Base-by-base conservation (phyloP, 2,113 vertebrate species). In the Bostrychus sinensis region DNA sequence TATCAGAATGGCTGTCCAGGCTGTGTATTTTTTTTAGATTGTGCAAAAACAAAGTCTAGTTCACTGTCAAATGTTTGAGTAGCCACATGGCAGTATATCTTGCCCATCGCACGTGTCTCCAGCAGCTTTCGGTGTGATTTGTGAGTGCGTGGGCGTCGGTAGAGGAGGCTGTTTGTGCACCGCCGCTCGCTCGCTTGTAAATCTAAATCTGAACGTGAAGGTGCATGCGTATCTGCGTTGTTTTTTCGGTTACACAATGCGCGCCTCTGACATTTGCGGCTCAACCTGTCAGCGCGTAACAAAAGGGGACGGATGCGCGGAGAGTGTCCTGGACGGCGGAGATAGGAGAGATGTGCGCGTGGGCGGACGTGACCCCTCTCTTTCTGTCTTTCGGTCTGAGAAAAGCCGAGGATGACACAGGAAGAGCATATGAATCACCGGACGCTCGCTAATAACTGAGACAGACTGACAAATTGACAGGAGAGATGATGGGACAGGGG, bases 281-380 rank as follows among this genome's bases (percentile, higher is more conserved):
- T 77, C 77, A 72, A 84, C 77, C 81, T 86, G 81, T 83, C 83
- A 81, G 36, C 0, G 16, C 12, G n/a, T 10, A n/a, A 87, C 73
- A 84, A 85, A 85, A n/a, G n/a, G n/a, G n/a, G 61, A 61, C 70
- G 77, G 80, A 64, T 56, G 76, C 64, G 65, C 50, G 64, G 42
- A 56, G 70, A 63, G 75, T 69, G 62, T 59, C 69, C 79, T 75
- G 78, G 71, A 25, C 72, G 2, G 68, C 0, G 37, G 72, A 84
- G 88, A 88, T 87, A 85, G 78, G 59, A 36, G 36, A 30, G 57
- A 10, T n/a, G 26, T 56, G 75, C 34, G 41, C 45, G 85, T 82
- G 72, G 78, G 80, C 26, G 83, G 79, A 84, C 56, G 63, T 66
- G 51, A 72, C 57, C 67, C 46, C 45, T 39, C 61, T 62, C 77